These are phyloP conservation scores for Cryptus armator DNA, from an alignment of 2,888 invertebrate species.

Conservation along the genomic window DNA sequence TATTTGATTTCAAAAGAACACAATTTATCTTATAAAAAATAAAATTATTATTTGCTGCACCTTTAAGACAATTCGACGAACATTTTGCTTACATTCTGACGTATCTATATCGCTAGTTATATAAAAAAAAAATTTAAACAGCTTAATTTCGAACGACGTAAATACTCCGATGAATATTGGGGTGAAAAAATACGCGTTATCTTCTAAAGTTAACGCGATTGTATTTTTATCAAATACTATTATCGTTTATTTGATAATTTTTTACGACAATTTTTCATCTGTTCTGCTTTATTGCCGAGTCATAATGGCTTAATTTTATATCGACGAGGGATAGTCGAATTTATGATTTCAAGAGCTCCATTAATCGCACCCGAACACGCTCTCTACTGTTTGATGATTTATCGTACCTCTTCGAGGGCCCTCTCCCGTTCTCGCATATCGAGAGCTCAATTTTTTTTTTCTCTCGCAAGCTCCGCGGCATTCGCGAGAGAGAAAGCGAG, in stretches of 20 bases:
- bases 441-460: conserved; percentile 50
- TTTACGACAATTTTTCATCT: neutral
- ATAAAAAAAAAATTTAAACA: neutral
- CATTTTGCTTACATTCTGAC: neutral
- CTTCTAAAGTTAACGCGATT: neutral
- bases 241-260: neutral
- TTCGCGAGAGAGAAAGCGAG: conserved; percentile 23
- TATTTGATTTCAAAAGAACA: too few species aligned
- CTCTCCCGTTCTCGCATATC: conserved; percentile 40
- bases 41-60: too few species aligned
- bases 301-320: conserved; percentile 51
- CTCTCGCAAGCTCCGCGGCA: conserved; percentile 51
- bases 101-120: neutral
- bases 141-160: too few species aligned
- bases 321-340: conserved; percentile 41
- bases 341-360: conserved; percentile 49
- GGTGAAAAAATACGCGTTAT: too few species aligned
- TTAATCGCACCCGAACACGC: conserved; percentile 47
- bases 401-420: conserved; percentile 49
- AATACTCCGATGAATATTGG: too few species aligned
- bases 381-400: conserved; percentile 54
- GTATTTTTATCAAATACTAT: neutral
- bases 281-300: conserved; percentile 25
- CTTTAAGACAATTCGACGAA: too few species aligned
- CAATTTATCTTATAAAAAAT: too few species aligned